phyloP scores from a whole-genome alignment of 2,797 vertebrate genomes.

The Coregonus ussuriensis region DNA sequence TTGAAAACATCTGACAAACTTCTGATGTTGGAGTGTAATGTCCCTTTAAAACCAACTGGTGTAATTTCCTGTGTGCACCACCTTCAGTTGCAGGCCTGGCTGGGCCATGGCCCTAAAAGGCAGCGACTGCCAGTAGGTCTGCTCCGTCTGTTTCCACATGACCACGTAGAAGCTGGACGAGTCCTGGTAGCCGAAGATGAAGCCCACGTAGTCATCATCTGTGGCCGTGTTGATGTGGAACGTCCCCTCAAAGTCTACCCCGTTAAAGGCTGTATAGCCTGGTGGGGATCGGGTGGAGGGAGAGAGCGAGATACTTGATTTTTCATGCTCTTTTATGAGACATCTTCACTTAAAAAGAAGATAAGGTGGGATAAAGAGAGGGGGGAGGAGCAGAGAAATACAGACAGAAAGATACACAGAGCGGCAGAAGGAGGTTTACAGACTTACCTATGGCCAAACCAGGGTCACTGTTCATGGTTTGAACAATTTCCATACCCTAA shows the following conservation, averaged over 20 bases:
- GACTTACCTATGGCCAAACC: slow-evolving; percentile 82
- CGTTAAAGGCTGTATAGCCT: slow-evolving; percentile 62
- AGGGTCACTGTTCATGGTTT: slow-evolving; percentile 91
- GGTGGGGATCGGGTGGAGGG: neutral
- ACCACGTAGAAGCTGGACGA: slow-evolving; percentile 88
- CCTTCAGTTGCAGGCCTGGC: slow-evolving; percentile 84
- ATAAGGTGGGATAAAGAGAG: too few species aligned
- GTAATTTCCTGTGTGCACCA: slow-evolving; percentile 23
- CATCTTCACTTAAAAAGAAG: too few species aligned
- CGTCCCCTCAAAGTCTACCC: slow-evolving; percentile 88
- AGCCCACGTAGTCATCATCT: slow-evolving; percentile 80
- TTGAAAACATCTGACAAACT: neutral
- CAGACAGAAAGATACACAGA: too few species aligned
- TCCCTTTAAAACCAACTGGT: neutral
- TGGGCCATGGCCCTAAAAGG: slow-evolving; percentile 83
- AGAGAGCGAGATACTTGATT: neutral
- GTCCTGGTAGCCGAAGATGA: slow-evolving; percentile 90
- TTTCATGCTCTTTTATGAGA: neutral
- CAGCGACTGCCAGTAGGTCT: slow-evolving; percentile 85
- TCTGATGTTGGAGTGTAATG: neutral
- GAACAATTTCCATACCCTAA: slow-evolving; percentile 89
- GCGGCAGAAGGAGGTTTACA: too few species aligned
- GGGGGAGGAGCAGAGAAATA: too few species aligned
- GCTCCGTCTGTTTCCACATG: slow-evolving; percentile 89
- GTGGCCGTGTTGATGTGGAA: slow-evolving; percentile 10